Evolutionary conservation across 2,113 vertebrate species (phyloP).

Genomic region (Poeciliopsis turrubarensis): DNA sequence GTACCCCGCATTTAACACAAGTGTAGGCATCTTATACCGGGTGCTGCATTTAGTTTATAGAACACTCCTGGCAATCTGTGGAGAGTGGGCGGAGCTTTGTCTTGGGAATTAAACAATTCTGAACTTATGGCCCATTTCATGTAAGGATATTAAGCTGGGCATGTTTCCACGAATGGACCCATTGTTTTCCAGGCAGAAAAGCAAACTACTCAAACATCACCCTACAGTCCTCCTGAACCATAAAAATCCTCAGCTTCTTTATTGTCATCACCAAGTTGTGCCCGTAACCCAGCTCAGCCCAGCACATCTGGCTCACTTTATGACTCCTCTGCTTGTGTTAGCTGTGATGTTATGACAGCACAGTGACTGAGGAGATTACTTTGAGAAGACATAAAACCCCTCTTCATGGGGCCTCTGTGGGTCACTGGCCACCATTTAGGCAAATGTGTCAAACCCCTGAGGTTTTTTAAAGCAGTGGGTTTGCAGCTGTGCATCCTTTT

Average conservation of each 20-base stretch:
- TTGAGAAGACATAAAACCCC: constrained; percentile 37
- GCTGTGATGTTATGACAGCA: constrained; percentile 69
- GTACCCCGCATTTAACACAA: constrained; percentile 19
- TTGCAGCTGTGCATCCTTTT: constrained; percentile 31
- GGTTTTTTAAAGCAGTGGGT: constrained; percentile 19
- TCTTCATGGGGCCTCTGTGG: constrained; percentile 22
- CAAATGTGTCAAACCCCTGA: constrained; percentile 12
- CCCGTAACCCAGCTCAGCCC: constrained; percentile 16
- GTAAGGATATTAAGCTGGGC: not conserved
- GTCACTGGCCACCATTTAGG: constrained; percentile 51
- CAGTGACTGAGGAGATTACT: constrained; percentile 55
- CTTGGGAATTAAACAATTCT: constrained; percentile 9
- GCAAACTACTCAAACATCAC: not conserved
- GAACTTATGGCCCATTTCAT: not conserved
- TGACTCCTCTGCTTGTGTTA: constrained; percentile 54
- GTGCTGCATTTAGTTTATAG: constrained; percentile 1
- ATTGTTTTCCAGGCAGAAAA: not conserved
- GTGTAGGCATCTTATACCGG: constrained; percentile 13
- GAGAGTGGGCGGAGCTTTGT: constrained; percentile 34
- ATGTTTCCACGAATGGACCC: not conserved
- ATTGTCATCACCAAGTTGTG: constrained; percentile 14
- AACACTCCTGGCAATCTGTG: not conserved
- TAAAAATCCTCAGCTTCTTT: constrained; percentile 3
- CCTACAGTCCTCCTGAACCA: not conserved
- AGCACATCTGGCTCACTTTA: constrained; percentile 71